A percentile compares a stretch with the other conserved stretches of the same genome.
Evolutionary conservation across 2,113 vertebrate species (phyloP).

Genomic region (Monarcha castaneiventris): DNA sequence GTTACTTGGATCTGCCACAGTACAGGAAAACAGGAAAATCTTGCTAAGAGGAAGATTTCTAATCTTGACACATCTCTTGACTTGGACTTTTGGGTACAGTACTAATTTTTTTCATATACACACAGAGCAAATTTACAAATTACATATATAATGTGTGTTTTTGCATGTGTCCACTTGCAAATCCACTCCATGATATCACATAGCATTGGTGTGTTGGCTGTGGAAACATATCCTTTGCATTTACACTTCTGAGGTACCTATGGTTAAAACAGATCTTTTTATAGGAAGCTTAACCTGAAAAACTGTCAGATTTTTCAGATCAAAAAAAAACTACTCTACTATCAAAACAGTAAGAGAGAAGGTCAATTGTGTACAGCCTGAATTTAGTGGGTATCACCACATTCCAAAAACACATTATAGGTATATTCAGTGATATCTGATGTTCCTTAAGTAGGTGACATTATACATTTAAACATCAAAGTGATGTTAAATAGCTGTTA

Average conservation of each 20-base stretch:
- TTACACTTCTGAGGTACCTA: background rate
- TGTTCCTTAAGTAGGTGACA: background rate
- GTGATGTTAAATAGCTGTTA: background rate
- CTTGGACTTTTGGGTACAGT: background rate
- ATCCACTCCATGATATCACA: background rate
- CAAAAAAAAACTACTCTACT: too few relatives aligned
- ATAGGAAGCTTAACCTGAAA: background rate
- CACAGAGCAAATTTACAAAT: background rate
- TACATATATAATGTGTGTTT: background rate
- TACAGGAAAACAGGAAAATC: background rate
- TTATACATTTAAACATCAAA: background rate
- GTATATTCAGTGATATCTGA: background rate
- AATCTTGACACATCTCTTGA: background rate
- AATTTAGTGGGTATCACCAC: background rate
- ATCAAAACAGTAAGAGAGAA: background rate
- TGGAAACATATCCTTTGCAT: background rate
- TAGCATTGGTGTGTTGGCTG: background rate
- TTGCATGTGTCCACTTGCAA: background rate
- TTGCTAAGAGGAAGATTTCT: background rate
- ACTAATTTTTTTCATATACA: background rate
- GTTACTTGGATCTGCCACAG: background rate
- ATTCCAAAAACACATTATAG: background rate
- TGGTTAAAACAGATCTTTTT: background rate
- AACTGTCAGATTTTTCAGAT: background rate
- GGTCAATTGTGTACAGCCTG: background rate